Evolutionary conservation across 2,113 vertebrate genomes (phyloP).

Genomic region (Pheucticus melanocephalus): DNA sequence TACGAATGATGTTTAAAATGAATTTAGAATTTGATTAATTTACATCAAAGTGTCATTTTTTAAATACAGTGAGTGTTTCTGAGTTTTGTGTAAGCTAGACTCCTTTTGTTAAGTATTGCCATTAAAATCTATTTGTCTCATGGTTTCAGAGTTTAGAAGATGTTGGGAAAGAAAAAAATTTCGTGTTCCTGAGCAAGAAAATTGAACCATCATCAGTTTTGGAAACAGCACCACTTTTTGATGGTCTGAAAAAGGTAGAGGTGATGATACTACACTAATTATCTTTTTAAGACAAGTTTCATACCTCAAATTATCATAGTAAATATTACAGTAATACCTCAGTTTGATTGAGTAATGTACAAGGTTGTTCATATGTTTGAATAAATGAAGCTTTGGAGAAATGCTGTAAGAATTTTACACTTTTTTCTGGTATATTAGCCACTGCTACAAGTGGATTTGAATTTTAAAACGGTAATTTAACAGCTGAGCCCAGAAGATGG

Average conservation of each 20-base stretch:
- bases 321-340: not conserved
- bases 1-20: not conserved
- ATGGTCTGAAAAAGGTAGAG: conserved; percentile 79
- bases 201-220: conserved; percentile 73
- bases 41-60: not conserved
- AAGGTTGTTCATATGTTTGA: not conserved
- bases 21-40: not conserved
- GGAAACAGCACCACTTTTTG: conserved; percentile 74
- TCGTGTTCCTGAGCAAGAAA: conserved; percentile 64
- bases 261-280: not conserved
- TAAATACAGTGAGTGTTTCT: not conserved
- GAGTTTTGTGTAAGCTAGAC: not conserved
- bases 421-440: not conserved
- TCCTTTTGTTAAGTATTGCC: not conserved
- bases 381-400: not conserved
- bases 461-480: not conserved
- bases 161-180: not conserved
- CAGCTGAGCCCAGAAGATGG: not conserved
- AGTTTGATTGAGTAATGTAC: not conserved
- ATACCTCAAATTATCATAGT: not conserved
- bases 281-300: not conserved
- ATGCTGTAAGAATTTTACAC: not conserved
- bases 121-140: not conserved
- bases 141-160: conserved; percentile 33
- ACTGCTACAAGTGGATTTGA: not conserved